Evolutionary conservation across 2,797 vertebrate genomes (phyloP).

Genomic region (Pantherophis alleghaniensis): DNA sequence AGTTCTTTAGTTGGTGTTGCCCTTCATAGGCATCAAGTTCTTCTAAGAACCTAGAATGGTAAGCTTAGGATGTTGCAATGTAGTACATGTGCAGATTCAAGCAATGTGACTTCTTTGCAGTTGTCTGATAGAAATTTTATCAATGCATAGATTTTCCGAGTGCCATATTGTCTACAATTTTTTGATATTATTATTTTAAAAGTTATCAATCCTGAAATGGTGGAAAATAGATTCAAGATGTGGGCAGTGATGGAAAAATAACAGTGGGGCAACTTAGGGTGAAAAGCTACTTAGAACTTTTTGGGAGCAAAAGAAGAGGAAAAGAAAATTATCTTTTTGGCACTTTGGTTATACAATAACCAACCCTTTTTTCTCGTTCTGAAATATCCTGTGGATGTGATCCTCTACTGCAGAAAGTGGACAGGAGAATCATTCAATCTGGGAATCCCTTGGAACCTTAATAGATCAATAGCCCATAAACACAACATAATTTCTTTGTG

Average conservation of each 20-base stretch:
- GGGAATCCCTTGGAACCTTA: neutral
- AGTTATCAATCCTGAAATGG: neutral
- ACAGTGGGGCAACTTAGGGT: slow-evolving; percentile 3
- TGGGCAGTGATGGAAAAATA: slow-evolving; percentile 22
- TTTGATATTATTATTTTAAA: neutral
- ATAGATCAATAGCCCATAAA: neutral
- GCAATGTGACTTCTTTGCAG: neutral
- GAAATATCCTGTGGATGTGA: neutral
- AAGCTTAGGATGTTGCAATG: neutral
- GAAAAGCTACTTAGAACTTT: neutral
- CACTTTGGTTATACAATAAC: neutral
- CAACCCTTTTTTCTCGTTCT: neutral
- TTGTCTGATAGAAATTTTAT: neutral
- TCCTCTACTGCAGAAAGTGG: neutral
- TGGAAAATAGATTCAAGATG: neutral
- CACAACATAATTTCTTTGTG: neutral
- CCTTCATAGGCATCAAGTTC: neutral
- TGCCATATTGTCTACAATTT: neutral
- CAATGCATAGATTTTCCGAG: neutral
- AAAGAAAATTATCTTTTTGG: neutral
- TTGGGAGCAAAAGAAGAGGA: neutral
- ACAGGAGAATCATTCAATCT: neutral
- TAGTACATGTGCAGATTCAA: neutral
- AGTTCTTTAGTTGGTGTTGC: neutral
- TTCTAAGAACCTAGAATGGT: neutral